phyloP scores from a whole-genome alignment of 2,797 vertebrate species.

The Danio jaintianensis region DNA sequence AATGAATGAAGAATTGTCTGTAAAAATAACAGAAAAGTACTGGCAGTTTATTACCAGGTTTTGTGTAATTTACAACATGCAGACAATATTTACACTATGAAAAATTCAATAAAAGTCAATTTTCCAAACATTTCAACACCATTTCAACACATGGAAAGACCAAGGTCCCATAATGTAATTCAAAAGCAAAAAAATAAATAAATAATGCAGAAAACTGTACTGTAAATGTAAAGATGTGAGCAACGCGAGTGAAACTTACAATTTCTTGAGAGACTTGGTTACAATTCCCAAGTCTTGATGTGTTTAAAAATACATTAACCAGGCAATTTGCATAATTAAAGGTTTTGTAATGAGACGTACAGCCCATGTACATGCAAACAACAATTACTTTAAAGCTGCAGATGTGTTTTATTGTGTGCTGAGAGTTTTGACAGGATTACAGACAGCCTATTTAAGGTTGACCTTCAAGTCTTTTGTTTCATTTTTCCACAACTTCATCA shows the following conservation, averaged over 20 bases:
- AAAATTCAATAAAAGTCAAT: too few species aligned
- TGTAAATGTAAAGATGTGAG: background rate
- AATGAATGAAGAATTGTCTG: too few species aligned
- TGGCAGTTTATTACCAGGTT: too few species aligned
- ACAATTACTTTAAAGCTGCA: conserved; percentile 5
- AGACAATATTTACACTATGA: too few species aligned
- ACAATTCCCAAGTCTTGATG: conserved; percentile 1
- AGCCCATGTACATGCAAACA: conserved; percentile 10
- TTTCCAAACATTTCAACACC: too few species aligned
- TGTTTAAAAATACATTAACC: conserved; percentile 32
- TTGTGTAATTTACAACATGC: too few species aligned
- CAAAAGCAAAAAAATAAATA: too few species aligned
- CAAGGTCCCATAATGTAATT: too few species aligned
- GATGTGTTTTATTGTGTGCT: conserved; percentile 12
- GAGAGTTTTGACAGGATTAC: conserved; percentile 18
- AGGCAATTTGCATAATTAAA: conserved; percentile 23
- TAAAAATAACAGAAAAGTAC: too few species aligned
- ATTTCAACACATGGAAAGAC: too few species aligned
- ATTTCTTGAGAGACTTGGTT: background rate
- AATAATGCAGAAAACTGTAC: too few species aligned
- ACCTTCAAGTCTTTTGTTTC: conserved; percentile 37
- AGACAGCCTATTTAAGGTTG: conserved; percentile 16
- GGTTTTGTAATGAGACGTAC: conserved; percentile 14
- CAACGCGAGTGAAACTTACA: background rate
- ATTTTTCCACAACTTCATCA: conserved; percentile 35